A percentile compares a stretch with the other conserved stretches of the same genome.
phyloP scores from a whole-genome alignment of 2,113 vertebrate species.

The Pachypanchax playfairii region DNA sequence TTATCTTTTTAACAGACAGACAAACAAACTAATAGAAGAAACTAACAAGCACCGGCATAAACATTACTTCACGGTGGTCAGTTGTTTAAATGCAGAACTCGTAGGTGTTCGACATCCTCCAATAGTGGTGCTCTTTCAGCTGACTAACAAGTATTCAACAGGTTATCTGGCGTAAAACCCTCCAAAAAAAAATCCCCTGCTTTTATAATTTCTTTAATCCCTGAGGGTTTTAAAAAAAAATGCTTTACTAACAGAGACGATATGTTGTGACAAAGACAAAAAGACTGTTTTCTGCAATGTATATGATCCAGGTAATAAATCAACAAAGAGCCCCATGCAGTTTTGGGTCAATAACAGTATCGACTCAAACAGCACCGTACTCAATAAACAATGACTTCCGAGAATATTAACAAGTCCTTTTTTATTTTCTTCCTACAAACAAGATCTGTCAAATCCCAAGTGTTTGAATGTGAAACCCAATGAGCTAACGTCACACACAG shows the following conservation, averaged over 20 bases:
- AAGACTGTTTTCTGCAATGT: constrained; percentile 24
- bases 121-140: too few relatives aligned
- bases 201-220: too few relatives aligned
- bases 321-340: constrained; percentile 47
- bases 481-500: too few relatives aligned
- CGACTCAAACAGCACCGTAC: constrained; percentile 20
- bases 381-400: constrained; percentile 29
- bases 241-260: neutral
- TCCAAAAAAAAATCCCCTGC: too few relatives aligned
- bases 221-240: neutral
- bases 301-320: constrained; percentile 41
- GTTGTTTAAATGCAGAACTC: too few relatives aligned
- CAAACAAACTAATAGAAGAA: too few relatives aligned
- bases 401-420: constrained; percentile 8
- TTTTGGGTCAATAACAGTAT: constrained; percentile 53
- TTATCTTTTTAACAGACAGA: too few relatives aligned
- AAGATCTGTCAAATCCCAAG: constrained; percentile 8
- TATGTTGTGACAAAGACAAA: constrained; percentile 18
- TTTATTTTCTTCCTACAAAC: constrained; percentile 26
- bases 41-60: too few relatives aligned
- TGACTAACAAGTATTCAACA: too few relatives aligned
- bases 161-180: too few relatives aligned
- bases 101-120: too few relatives aligned
- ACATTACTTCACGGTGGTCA: too few relatives aligned
- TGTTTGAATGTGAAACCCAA: neutral